Evolutionary conservation across 2,113 vertebrate genomes (phyloP).

Genomic region (Sturnira hondurensis): DNA sequence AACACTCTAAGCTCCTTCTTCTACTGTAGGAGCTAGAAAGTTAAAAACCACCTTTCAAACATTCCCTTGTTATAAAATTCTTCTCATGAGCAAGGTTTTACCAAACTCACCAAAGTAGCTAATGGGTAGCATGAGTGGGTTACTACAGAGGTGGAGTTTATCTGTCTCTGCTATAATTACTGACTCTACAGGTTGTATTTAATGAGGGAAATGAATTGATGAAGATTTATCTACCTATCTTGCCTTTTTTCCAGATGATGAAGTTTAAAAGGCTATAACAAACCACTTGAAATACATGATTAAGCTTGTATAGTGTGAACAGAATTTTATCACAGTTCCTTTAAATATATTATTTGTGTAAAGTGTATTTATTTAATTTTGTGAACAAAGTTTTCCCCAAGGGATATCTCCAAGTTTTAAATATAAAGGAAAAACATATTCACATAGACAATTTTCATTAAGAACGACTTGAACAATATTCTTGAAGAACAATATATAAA

Average conservation of each 20-base stretch:
- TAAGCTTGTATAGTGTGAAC: background rate
- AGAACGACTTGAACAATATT: background rate
- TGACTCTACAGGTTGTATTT: background rate
- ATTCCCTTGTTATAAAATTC: background rate
- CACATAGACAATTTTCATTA: background rate
- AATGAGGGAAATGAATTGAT: background rate
- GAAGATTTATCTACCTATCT: background rate
- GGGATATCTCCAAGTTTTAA: background rate
- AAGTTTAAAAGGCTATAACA: background rate
- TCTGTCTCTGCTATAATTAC: background rate
- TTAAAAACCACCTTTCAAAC: background rate
- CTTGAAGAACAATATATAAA: background rate
- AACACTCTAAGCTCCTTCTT: background rate
- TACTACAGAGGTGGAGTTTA: background rate
- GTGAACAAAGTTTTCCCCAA: background rate
- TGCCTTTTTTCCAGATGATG: background rate
- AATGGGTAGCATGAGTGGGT: background rate
- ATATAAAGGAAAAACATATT: background rate
- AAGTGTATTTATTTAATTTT: background rate
- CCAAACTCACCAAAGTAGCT: background rate
- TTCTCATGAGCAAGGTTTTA: background rate
- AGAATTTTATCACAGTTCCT: background rate
- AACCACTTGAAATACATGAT: background rate
- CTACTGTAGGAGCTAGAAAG: background rate
- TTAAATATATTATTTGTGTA: background rate